A percentile compares a stretch with the other conserved stretches of the same genome.
These are phyloP conservation scores for Rhagonycha fulva DNA, from an alignment of 2,888 invertebrate species.

Conservation along the genomic window DNA sequence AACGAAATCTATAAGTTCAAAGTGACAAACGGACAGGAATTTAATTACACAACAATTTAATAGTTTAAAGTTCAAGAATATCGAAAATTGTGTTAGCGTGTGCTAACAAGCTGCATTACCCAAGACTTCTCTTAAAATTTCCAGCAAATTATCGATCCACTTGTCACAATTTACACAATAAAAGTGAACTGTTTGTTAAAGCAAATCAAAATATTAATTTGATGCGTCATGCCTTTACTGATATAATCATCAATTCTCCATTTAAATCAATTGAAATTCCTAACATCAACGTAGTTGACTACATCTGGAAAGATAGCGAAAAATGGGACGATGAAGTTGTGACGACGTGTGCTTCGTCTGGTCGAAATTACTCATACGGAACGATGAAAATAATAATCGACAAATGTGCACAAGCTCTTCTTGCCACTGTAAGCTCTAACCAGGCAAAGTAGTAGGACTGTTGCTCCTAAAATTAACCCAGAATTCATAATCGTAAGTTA, in stretches of 20 bases:
- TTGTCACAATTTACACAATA: background rate
- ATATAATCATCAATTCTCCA: conserved; percentile 54
- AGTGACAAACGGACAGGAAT: no score
- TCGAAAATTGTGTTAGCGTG: background rate
- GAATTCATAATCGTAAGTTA: conserved; percentile 69
- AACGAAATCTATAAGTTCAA: no score
- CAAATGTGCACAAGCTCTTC: conserved; percentile 62
- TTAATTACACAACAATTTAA: background rate
- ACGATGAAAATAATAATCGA: conserved; percentile 63
- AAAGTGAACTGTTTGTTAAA: background rate
- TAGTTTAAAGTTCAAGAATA: no score
- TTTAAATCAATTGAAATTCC: conserved; percentile 60
- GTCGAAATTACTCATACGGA: conserved; percentile 67
- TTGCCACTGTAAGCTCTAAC: conserved; percentile 61
- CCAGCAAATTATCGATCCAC: background rate
- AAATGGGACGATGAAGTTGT: conserved; percentile 64
- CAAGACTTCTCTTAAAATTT: background rate
- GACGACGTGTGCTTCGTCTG: conserved; percentile 70
- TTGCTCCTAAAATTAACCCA: conserved; percentile 72
- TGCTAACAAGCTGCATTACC: background rate
- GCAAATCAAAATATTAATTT: background rate
- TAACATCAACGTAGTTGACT: conserved; percentile 62
- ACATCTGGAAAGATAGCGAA: conserved; percentile 62
- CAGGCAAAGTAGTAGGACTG: conserved; percentile 68
- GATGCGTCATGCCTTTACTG: conserved; percentile 4